Evolutionary conservation across 2,888 invertebrate species (phyloP).

Genomic region (Oligia latruncula): DNA sequence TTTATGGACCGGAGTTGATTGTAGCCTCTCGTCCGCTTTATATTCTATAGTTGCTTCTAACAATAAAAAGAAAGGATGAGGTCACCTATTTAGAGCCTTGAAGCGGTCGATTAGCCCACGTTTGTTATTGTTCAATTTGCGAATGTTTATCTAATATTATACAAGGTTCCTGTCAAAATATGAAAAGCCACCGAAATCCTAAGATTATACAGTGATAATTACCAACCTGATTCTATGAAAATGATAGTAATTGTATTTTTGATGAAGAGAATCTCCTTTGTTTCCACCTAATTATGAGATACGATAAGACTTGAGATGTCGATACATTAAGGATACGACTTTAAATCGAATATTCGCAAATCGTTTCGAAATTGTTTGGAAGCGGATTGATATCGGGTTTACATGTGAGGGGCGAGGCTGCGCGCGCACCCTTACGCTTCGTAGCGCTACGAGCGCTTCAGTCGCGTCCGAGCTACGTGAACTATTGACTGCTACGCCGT

Average conservation of each 20-base stretch:
- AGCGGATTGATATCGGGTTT: slow-evolving; percentile 88
- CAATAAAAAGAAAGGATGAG: slow-evolving; percentile 16
- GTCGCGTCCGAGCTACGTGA: slow-evolving; percentile 84
- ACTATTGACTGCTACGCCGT: slow-evolving; percentile 84
- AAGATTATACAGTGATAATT: slow-evolving; percentile 3
- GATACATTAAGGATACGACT: slow-evolving; percentile 60
- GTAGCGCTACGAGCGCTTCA: slow-evolving; percentile 84
- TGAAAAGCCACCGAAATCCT: not conserved
- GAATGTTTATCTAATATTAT: not conserved
- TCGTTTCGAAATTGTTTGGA: slow-evolving; percentile 81
- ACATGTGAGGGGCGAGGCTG: slow-evolving; percentile 87
- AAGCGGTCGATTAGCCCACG: slow-evolving; percentile 5
- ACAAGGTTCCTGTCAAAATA: not conserved
- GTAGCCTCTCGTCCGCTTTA: slow-evolving; percentile 17
- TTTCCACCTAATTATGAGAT: slow-evolving; percentile 32
- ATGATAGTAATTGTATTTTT: slow-evolving; percentile 24
- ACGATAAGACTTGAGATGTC: slow-evolving; percentile 33
- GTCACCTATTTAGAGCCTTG: slow-evolving; percentile 17
- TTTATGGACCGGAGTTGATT: slow-evolving; percentile 32
- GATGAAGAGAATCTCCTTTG: not conserved
- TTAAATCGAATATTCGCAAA: slow-evolving; percentile 79
- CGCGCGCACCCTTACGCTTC: slow-evolving; percentile 84
- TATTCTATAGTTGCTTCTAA: slow-evolving; percentile 20
- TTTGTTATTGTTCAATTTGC: slow-evolving; percentile 8
- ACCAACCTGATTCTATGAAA: slow-evolving; percentile 9